Evolutionary conservation across 2,113 vertebrate genomes (phyloP).

Genomic region (Ictalurus punctatus): DNA sequence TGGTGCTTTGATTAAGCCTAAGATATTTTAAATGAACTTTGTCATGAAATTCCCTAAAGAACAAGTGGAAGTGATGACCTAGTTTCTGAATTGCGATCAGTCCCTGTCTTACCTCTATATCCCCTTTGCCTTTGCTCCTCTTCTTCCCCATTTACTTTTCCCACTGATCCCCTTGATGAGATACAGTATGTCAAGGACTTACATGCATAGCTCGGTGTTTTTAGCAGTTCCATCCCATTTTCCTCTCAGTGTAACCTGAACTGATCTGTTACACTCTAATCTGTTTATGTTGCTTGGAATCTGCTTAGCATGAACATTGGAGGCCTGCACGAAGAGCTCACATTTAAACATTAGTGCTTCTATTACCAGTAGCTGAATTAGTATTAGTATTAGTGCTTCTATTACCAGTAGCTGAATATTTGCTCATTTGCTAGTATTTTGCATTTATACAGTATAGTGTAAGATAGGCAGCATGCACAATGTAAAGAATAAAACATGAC

Average conservation of each 20-base stretch:
- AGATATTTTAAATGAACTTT: background rate
- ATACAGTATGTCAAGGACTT: background rate
- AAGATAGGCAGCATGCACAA: background rate
- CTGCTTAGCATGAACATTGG: background rate
- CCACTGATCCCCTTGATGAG: background rate
- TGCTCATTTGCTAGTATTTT: background rate
- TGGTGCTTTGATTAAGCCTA: background rate
- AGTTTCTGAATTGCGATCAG: background rate
- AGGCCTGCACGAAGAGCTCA: background rate
- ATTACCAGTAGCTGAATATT: background rate
- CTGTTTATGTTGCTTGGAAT: background rate
- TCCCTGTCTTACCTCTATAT: background rate
- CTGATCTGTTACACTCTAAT: background rate
- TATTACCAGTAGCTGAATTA: background rate
- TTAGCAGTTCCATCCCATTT: background rate
- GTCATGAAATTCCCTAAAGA: background rate
- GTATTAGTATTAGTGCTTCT: background rate
- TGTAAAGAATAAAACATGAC: background rate
- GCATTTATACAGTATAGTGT: no score
- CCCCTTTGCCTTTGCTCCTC: background rate
- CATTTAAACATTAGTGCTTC: background rate
- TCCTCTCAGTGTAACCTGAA: background rate
- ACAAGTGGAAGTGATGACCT: slow-evolving; percentile 2
- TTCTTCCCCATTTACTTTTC: background rate
- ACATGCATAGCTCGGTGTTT: background rate